These are phyloP conservation scores for Lepidocyrtinus sp. DNA, from an alignment of 2,888 invertebrate genomes.

Conservation along the genomic window DNA sequence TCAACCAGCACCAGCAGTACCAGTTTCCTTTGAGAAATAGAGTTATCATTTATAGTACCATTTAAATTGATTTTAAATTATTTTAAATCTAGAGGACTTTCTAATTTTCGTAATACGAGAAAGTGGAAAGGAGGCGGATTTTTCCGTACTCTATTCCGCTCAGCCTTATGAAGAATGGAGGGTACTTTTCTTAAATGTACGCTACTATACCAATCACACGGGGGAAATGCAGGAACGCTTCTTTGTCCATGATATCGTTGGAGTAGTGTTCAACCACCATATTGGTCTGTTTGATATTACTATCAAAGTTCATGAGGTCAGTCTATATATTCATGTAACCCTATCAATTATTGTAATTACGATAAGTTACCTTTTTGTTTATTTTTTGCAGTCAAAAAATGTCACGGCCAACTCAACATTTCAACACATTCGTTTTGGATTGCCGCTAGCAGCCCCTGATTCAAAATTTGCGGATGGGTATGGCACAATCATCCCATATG, in stretches of 20 bases:
- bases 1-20: neutral
- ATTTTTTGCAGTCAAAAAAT: neutral
- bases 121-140: constrained; percentile 6
- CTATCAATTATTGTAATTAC: neutral
- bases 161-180: constrained; percentile 55
- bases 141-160: constrained; percentile 48
- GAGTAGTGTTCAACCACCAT: constrained; percentile 63
- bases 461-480: constrained; percentile 27
- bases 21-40: neutral
- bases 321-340: neutral
- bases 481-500: too few species aligned
- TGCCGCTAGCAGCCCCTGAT: too few species aligned
- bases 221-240: neutral
- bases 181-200: constrained; percentile 49
- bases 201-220: constrained; percentile 28
- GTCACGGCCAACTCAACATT: neutral
- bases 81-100: constrained; percentile 43
- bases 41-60: neutral
- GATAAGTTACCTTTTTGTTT: neutral
- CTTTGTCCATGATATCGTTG: constrained; percentile 41
- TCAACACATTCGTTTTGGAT: constrained; percentile 20
- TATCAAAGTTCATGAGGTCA: constrained; percentile 27
- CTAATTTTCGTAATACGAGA: constrained; percentile 43
- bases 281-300: constrained; percentile 60
- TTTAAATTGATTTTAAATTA: constrained; percentile 1